phyloP scores from a whole-genome alignment of 2,797 vertebrate genomes.

The Brotula barbata region DNA sequence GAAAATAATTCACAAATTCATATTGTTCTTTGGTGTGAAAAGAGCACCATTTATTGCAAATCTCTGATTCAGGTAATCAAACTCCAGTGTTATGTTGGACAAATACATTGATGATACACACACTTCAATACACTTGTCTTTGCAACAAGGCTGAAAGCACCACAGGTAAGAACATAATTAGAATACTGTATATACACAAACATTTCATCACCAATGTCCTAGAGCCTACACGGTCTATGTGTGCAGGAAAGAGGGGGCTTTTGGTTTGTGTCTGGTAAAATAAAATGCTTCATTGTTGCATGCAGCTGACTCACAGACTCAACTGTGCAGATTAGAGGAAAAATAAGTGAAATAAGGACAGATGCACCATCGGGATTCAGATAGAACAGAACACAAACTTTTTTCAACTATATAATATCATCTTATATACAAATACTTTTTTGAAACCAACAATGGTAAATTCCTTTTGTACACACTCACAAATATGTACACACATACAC shows the following conservation, averaged over 20 bases:
- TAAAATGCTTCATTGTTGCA: conserved; percentile 55
- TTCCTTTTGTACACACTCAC: conserved; percentile 46
- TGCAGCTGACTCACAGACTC: conserved; percentile 56
- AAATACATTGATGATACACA: conserved; percentile 62
- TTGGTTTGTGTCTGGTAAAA: conserved; percentile 36
- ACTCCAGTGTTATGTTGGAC: conserved; percentile 74
- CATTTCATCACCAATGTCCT: conserved; percentile 49
- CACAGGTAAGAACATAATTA: conserved; percentile 66
- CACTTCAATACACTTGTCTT: conserved; percentile 65
- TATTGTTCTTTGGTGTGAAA: conserved; percentile 75
- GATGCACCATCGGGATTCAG: conserved; percentile 58
- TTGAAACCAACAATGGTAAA: conserved; percentile 52
- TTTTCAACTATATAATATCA: conserved; percentile 59
- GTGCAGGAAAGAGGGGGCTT: conserved; percentile 29
- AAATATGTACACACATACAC: conserved; percentile 18
- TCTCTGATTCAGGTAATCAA: conserved; percentile 66
- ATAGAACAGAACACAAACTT: conserved; percentile 50
- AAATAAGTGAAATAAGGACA: conserved; percentile 5
- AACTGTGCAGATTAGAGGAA: conserved; percentile 49
- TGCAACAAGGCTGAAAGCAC: conserved; percentile 70
- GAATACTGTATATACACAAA: conserved; percentile 66
- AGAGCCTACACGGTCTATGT: conserved; percentile 15
- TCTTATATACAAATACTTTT: conserved; percentile 71
- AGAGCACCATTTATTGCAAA: conserved; percentile 83
- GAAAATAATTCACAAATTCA: conserved; percentile 8